Evolutionary conservation across 92 coral and sea anemone species (phyloP), one percentile per base, ranked within the genome.

Genomic region (Chrysogorgia sp.): DNA sequence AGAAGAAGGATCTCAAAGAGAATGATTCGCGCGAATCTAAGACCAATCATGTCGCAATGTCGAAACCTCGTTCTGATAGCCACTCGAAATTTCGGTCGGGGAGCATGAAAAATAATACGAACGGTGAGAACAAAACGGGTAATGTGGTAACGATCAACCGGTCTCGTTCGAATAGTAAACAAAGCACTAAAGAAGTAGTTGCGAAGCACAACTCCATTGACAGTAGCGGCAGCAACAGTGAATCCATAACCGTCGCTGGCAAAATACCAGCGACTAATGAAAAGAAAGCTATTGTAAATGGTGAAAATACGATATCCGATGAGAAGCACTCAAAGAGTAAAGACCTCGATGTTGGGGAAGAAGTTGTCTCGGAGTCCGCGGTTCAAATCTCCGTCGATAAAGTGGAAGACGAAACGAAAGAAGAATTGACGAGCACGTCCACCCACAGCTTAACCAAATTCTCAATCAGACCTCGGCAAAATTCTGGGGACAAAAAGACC

Each of bases 401-500:
- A 15, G 26, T 15, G 34, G 62, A 56, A 17, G 34, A 45, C 14
- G 52, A 71, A 56, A 9, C 50, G 48, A 43, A 49, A 24, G 76
- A 69, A 10, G 65, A 72, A 7, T 59, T 72, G 31, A 21, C 26
- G 22, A 56, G 79, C 35, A 21, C 52, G 4, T 53, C 79, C 7
- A 56, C 30, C 23, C 63, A 23, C 26, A 72, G 79, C 37, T 53
- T 72, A 32, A 72, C 79, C 10, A 65, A 72, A 40, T 34, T 72
- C 34, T 30, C 79, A 7, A 56, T 72, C 66, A 52, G 31, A 17
- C 79, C 79, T 4, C 79, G 79, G 19, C 63, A 6, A 12, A 72
- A 72, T 35, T 72, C 79, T 23, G 63, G 49, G 25, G 65, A 72
- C 2, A 65, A n/a, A 31, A 72, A 56, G 43, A 33, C 58, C 13